A percentile compares a stretch with the other conserved stretches of the same genome.
Evolutionary conservation across 2,888 invertebrate species (phyloP).

Genomic region (Phlogophora meticulosa): DNA sequence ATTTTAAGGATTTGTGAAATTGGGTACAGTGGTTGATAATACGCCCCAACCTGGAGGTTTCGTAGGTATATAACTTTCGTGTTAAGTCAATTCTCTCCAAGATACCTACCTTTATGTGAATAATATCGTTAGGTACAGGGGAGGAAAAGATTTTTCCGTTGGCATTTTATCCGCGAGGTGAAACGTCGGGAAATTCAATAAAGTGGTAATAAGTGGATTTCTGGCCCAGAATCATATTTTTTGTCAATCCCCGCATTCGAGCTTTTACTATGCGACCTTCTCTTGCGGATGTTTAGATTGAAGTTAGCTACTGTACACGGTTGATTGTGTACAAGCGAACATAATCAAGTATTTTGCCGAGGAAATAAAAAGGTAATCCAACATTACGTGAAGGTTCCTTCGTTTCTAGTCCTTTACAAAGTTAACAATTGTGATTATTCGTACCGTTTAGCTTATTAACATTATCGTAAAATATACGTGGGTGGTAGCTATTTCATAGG

Average conservation of each 20-base stretch:
- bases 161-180: conserved; percentile 75
- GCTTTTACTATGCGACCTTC: conserved; percentile 74
- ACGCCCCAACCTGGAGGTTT: conserved; percentile 10
- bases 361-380: conserved; percentile 25
- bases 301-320: conserved; percentile 27
- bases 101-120: conserved; percentile 71
- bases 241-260: conserved; percentile 75
- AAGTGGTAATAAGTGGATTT: conserved; percentile 85
- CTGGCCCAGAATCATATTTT: conserved; percentile 79
- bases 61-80: conserved; percentile 56
- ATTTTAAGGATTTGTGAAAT: conserved; percentile 39
- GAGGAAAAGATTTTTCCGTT: conserved; percentile 75
- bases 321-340: conserved; percentile 18
- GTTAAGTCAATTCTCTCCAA: conserved; percentile 64
- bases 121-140: conserved; percentile 73
- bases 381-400: conserved; percentile 33
- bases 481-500: background rate
- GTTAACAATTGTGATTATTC: conserved; percentile 23
- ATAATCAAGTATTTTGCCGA: conserved; percentile 19
- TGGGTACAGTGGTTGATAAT: conserved; percentile 26
- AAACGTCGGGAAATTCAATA: conserved; percentile 85
- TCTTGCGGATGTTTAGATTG: conserved; percentile 37
- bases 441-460: conserved; percentile 46
- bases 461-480: conserved; percentile 35
- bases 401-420: conserved; percentile 15